Evolutionary conservation across 2,797 vertebrate genomes (phyloP).

Genomic region (Todus mexicanus): DNA sequence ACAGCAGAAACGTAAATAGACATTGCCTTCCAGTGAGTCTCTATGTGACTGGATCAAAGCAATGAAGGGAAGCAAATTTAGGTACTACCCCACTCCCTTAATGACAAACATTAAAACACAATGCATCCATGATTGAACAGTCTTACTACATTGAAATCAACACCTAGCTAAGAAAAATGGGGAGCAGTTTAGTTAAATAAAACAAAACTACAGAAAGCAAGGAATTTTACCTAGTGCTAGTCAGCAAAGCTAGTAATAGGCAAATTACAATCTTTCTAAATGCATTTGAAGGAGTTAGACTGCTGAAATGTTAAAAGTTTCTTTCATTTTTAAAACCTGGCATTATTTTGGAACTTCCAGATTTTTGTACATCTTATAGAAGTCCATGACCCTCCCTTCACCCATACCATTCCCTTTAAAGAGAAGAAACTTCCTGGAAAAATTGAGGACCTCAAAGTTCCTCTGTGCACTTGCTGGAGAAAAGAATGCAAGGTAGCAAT

Average conservation of each 20-base stretch:
- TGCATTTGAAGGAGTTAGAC: neutral
- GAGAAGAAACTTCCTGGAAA: neutral
- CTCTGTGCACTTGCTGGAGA: neutral
- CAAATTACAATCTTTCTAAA: neutral
- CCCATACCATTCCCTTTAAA: neutral
- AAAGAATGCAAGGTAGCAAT: neutral
- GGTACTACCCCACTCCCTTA: neutral
- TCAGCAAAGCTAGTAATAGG: neutral
- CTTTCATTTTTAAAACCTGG: neutral
- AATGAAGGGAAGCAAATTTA: neutral
- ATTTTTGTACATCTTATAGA: neutral
- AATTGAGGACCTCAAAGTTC: neutral
- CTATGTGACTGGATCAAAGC: neutral
- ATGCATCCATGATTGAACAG: neutral
- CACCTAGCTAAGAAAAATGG: neutral
- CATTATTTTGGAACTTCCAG: neutral
- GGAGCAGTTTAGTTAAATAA: neutral
- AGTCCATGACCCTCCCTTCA: accelerated
- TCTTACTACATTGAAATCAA: neutral
- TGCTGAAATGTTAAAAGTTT: neutral
- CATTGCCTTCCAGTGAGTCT: neutral
- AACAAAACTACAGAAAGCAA: neutral
- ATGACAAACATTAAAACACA: neutral
- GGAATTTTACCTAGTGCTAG: neutral
- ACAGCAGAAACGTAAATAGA: neutral